Evolutionary conservation across 2,888 invertebrate genomes (phyloP).

Genomic region (Sphecodes monilicornis): DNA sequence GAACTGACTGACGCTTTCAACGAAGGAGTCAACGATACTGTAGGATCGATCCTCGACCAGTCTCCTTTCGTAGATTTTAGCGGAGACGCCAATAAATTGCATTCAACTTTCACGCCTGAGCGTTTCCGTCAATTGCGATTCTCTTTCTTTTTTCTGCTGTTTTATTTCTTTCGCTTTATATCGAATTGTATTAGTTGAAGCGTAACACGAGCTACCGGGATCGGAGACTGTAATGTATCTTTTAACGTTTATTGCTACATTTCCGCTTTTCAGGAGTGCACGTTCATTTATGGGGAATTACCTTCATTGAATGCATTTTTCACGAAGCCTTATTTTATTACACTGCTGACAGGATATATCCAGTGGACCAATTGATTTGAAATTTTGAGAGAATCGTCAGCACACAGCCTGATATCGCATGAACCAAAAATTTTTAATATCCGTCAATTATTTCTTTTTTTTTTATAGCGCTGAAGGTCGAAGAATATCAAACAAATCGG

Average conservation of each 20-base stretch:
- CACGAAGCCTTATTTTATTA: too few relatives aligned
- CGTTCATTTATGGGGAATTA: neutral
- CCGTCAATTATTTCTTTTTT: neutral
- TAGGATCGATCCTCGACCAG: neutral
- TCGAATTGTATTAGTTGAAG: neutral
- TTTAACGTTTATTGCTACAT: neutral
- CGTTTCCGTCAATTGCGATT: constrained; percentile 1
- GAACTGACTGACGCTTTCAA: neutral
- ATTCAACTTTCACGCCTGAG: constrained; percentile 4
- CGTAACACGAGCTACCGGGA: neutral
- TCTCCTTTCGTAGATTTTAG: neutral
- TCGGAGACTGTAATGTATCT: neutral
- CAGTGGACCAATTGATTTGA: too few relatives aligned
- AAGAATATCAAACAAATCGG: too few relatives aligned
- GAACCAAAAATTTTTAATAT: neutral
- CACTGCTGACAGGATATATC: too few relatives aligned
- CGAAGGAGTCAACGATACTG: neutral
- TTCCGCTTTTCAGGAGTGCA: neutral
- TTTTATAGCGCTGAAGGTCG: neutral
- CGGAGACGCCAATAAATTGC: neutral
- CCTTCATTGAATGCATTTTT: neutral
- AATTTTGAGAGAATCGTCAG: too few relatives aligned
- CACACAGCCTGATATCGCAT: too few relatives aligned
- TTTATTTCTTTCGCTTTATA: neutral
- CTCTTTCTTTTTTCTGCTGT: neutral